Conservation (phyloP, 2,888 invertebrate species). For the Bimastos eiseni region DNA sequence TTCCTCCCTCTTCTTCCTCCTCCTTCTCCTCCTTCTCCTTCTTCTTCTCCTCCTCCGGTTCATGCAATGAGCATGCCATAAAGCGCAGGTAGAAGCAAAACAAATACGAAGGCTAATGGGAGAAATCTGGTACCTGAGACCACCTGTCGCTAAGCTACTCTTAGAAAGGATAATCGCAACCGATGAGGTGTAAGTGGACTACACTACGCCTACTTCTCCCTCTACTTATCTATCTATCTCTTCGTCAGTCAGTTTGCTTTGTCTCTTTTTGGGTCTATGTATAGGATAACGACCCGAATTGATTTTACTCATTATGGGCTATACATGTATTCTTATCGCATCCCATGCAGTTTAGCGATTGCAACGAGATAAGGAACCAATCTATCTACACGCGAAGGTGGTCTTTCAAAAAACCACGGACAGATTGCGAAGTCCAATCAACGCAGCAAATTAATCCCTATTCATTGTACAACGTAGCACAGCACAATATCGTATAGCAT, state of each 20-base stretch:
- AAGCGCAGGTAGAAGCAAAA: neutral
- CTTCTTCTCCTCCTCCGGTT: neutral
- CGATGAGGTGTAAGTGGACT: neutral
- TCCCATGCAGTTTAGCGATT: neutral
- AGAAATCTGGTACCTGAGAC: neutral
- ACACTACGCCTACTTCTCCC: neutral
- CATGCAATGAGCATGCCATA: neutral
- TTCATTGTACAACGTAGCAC: neutral
- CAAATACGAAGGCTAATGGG: neutral
- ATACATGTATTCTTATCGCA: neutral
- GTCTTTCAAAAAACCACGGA: neutral
- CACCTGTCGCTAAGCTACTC: neutral
- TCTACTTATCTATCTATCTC: neutral
- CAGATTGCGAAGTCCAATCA: neutral
- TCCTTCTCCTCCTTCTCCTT: too few species aligned
- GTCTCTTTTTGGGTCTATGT: neutral
- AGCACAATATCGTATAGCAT: too few species aligned
- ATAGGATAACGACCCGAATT: neutral
- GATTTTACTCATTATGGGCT: neutral
- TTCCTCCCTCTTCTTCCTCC: too few species aligned
- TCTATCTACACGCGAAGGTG: neutral
- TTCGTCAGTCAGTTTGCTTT: neutral
- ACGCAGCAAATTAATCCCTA: neutral
- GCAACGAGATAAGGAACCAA: neutral
- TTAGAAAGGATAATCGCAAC: neutral